Conservation (phyloP, 1,140 invertebrate genomes). For the Holotrichia oblita region DNA sequence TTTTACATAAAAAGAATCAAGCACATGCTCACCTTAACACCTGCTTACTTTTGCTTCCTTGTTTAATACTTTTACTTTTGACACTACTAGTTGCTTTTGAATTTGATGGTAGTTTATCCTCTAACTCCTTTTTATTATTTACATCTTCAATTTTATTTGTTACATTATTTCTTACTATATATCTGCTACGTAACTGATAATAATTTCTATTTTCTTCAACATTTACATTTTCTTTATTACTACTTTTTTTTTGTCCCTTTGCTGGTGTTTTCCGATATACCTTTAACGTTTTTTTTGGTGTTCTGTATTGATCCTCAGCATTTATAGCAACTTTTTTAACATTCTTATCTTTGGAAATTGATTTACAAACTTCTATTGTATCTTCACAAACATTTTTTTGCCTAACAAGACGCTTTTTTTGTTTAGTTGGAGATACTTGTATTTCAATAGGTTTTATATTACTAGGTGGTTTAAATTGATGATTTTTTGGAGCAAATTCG, state of each 20-base stretch:
- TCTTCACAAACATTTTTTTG: slow-evolving; percentile 26
- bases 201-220: background rate
- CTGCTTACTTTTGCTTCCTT: background rate
- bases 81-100: background rate
- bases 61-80: background rate
- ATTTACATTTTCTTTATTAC: background rate
- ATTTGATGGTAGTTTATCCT: background rate
- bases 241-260: background rate
- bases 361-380: background rate
- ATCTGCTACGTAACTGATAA: background rate
- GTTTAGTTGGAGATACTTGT: background rate
- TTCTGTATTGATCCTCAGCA: background rate
- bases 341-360: background rate
- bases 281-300: slow-evolving; percentile 12
- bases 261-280: slow-evolving; percentile 22
- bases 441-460: slow-evolving; percentile 45
- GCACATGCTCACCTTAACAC: background rate
- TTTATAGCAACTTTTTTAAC: slow-evolving; percentile 10
- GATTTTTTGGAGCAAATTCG: slow-evolving; percentile 48
- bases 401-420: background rate
- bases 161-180: background rate
- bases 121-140: background rate
- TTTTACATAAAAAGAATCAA: background rate
- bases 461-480: slow-evolving; percentile 48
- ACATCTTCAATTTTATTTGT: background rate